A percentile compares a stretch with the other conserved stretches of the same genome.
phyloP scores from a whole-genome alignment of 2,888 invertebrate species.

The Xestia c-nigrum region DNA sequence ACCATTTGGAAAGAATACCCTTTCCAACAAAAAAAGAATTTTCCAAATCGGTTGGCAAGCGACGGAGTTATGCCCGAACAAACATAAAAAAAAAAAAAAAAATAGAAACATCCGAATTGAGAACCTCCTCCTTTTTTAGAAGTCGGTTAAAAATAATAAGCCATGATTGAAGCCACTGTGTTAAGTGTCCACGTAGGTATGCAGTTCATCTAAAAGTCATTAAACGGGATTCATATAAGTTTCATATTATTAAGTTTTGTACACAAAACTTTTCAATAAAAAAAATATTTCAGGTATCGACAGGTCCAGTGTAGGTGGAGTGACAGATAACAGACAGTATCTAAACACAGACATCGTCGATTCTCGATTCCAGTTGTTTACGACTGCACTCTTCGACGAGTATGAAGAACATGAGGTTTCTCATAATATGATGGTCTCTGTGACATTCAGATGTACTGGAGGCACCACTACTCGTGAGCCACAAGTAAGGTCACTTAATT shows the following conservation, averaged over 20 bases:
- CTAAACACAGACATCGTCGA: conserved; percentile 66
- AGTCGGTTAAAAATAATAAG: too few species aligned
- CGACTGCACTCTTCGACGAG: conserved; percentile 72
- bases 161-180: too few species aligned
- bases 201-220: neutral
- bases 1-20: too few species aligned
- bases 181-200: neutral
- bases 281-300: conserved; percentile 72
- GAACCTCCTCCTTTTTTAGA: too few species aligned
- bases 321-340: conserved; percentile 76
- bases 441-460: conserved; percentile 75
- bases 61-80: too few species aligned
- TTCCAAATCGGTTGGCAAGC: too few species aligned
- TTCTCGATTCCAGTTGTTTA: conserved; percentile 73
- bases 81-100: too few species aligned
- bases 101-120: too few species aligned
- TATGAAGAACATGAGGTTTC: conserved; percentile 83
- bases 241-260: neutral
- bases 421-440: conserved; percentile 70
- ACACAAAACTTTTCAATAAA: neutral
- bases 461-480: conserved; percentile 58
- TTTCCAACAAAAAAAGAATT: too few species aligned
- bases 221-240: too few species aligned
- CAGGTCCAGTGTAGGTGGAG: conserved; percentile 67
- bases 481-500: conserved; percentile 76